Evolutionary conservation across 2,888 invertebrate genomes (phyloP).

Genomic region (Drosophila ustulata): DNA sequence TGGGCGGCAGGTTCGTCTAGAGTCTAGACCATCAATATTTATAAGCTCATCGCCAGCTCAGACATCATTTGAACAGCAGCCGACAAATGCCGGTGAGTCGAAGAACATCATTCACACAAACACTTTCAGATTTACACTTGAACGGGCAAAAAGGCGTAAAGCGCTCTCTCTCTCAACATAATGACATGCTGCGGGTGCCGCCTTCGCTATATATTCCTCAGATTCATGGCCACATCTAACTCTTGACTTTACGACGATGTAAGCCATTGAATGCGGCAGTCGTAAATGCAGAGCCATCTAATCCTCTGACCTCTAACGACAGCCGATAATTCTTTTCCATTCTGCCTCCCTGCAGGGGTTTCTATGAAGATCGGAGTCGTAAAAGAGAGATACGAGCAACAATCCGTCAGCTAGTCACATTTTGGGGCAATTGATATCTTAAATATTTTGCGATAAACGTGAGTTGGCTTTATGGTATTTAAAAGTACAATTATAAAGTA

Average conservation of each 20-base stretch:
- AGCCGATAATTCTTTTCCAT: not conserved
- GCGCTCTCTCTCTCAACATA: slow-evolving; percentile 1
- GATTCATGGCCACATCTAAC: slow-evolving; percentile 5
- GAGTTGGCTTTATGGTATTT: no score
- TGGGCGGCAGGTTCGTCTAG: not conserved
- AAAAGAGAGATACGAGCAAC: no score
- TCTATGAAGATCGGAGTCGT: no score
- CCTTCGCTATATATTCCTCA: not conserved
- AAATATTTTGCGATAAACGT: no score
- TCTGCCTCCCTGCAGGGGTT: no score
- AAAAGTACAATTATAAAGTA: not conserved
- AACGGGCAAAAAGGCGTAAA: slow-evolving; percentile 18
- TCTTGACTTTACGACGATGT: slow-evolving; percentile 10
- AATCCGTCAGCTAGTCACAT: not conserved
- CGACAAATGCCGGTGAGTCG: slow-evolving; percentile 7
- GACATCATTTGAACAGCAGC: not conserved
- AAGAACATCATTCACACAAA: slow-evolving; percentile 2
- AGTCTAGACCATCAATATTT: slow-evolving; percentile 22
- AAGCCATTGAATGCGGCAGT: slow-evolving; percentile 4
- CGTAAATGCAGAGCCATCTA: slow-evolving; percentile 2
- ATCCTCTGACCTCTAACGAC: no score
- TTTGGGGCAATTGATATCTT: not conserved
- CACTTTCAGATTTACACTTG: slow-evolving; percentile 9
- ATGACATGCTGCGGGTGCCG: not conserved
- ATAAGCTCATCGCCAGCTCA: slow-evolving; percentile 15